Base-by-base conservation (phyloP, 2,797 vertebrate species). In the Girardinus metallicus region DNA sequence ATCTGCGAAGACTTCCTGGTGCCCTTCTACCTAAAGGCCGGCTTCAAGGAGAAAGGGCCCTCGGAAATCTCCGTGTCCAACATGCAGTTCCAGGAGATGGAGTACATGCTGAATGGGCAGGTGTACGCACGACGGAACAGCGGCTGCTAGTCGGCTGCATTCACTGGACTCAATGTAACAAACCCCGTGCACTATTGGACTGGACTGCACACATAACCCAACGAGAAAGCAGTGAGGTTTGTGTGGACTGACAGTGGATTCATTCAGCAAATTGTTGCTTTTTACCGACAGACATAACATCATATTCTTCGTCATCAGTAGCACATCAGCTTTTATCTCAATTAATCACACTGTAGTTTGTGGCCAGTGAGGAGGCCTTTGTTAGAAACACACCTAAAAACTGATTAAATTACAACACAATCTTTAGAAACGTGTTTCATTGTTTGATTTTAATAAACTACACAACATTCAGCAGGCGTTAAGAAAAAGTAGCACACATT, bases 1-100 rank as follows among this genome's bases (percentile, higher is more conserved):
- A 94, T 96, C 31, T 96, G 96, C 3, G 96, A 96, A 89, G 94
- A 95, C 72, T 96, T 96, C 87, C 93, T 96, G 73, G 92, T 96
- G 81, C 94, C 95, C 31, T 96, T 96, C 93, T 96, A 96, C 87
- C 86, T 83, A 66, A 96, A 96, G 80, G 95, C 96, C 0, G 96
- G 96, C 85, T 97, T 97, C 89, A 95, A 95, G 80, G 86, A 94
- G 80, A 95, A 93, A 77, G 95, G 95, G 4, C 39, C 93, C 0
- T 96, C 95, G 0, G 92, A 93, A 79, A 94, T 97, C 89, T 77
- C 87, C 0, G 89, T 97, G 72, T 93, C 95, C 70, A 88, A 85
- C 81, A 89, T 96, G 85, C 76, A 85, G 2, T 96, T 96, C 86
- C 93, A 82, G 53, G 96, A 96, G 91, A 96, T 96, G 96, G 96